Base-by-base conservation (phyloP, 2,797 vertebrate genomes). In the Echeneis naucrates region DNA sequence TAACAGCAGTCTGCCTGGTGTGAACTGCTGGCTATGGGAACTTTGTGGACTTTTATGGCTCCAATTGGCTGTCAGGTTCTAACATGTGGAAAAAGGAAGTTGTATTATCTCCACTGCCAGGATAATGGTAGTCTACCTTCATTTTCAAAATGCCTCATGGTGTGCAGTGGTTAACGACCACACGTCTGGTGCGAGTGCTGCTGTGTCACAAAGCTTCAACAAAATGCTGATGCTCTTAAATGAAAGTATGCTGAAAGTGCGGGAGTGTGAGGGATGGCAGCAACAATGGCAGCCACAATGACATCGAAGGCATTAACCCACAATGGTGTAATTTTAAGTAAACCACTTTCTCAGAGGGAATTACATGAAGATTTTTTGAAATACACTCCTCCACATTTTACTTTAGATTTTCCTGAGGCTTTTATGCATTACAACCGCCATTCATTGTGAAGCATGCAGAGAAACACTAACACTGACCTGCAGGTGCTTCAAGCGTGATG, bases 31-130 rank as follows among this genome's bases (percentile, higher is more conserved):
- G 63, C 78, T 74, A 57, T 85, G 81, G 82, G 87, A 87, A 91
- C 83, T 81, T 89, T 85, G 80, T 79, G 83, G 83, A 78, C 71
- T 83, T 91, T 89, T 89, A 90, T 70, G 78, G 72, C 85, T 86
- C 85, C 87, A 89, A 77, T 73, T 89, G 82, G 82, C 85, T 72
- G 81, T 90, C 88, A 85, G 76, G 86, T 88, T 85, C 66, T 52
- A 88, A 88, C 87, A 87, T 88, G 90, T 82, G 82, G 74, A 79
- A 69, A 81, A 83, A 89, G 89, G 90, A 90, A 90, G 90, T 86
- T 82, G 89, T 89, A 92, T 90, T 89, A 78, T 87, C 82, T 81
- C 83, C 80, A 87, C 80, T 78, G 82, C 72, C 13, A 75, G 68
- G 85, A 75, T 88, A 90, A 90, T 87, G 78, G 84, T 56, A 68